Conservation (phyloP, 2,888 invertebrate species). For the Andrena minutula region DNA sequence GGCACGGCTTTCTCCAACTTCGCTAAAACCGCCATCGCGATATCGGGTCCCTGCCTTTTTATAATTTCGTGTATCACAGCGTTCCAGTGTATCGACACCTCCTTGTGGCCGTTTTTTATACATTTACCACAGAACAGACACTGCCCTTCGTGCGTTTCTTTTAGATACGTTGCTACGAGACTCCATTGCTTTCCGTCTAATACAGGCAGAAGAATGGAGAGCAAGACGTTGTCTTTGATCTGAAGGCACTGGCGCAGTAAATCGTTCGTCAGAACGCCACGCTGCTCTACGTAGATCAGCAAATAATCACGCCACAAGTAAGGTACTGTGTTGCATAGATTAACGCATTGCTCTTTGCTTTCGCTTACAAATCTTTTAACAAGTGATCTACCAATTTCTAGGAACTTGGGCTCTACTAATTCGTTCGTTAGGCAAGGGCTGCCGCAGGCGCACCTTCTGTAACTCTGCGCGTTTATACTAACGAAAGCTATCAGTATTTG, state of each 20-base stretch:
- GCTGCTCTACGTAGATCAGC: slow-evolving; percentile 85
- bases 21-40: slow-evolving; percentile 87
- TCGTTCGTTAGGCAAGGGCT: slow-evolving; percentile 87
- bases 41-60: slow-evolving; percentile 87
- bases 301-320: slow-evolving; percentile 88
- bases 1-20: slow-evolving; percentile 87
- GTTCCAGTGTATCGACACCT: slow-evolving; percentile 87
- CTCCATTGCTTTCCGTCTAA: slow-evolving; percentile 88
- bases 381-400: slow-evolving; percentile 87
- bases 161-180: slow-evolving; percentile 86
- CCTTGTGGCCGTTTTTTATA: slow-evolving; percentile 82
- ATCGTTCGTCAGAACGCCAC: slow-evolving; percentile 83
- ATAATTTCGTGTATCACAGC: slow-evolving; percentile 87
- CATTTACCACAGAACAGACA: slow-evolving; percentile 88
- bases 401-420: slow-evolving; percentile 85
- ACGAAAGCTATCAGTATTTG: slow-evolving; percentile 86
- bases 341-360: slow-evolving; percentile 85
- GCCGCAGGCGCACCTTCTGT: slow-evolving; percentile 87
- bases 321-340: slow-evolving; percentile 87
- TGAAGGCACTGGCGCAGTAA: slow-evolving; percentile 87
- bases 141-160: slow-evolving; percentile 86
- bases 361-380: slow-evolving; percentile 86
- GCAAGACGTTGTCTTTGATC: slow-evolving; percentile 87
- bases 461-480: slow-evolving; percentile 86
- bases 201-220: slow-evolving; percentile 86